A percentile compares a stretch with the other conserved stretches of the same genome.
Evolutionary conservation across 1,140 invertebrate genomes (phyloP).

Genomic region (Leptonema lineaticorne): DNA sequence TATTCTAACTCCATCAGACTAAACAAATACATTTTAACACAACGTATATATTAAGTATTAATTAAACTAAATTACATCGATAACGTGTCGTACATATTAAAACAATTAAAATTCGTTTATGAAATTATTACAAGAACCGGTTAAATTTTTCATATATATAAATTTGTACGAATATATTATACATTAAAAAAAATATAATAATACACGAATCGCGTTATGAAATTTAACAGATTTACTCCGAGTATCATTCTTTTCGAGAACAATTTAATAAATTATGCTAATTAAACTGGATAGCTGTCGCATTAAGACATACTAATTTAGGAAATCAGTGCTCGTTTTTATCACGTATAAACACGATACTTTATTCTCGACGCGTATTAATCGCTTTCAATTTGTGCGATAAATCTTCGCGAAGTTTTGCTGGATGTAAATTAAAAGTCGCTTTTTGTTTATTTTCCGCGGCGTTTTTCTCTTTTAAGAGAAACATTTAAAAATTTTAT

Average conservation of each 20-base stretch:
- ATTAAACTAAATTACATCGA: neutral
- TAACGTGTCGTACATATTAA: too few species aligned
- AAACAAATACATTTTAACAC: neutral
- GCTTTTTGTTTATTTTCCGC: too few species aligned
- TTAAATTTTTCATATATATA: neutral
- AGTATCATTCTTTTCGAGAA: neutral
- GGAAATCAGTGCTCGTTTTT: slow-evolving; percentile 5
- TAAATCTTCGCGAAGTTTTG: too few species aligned
- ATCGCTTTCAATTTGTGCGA: slow-evolving; percentile 4
- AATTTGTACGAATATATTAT: too few species aligned
- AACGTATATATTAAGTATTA: neutral
- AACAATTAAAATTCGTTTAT: neutral
- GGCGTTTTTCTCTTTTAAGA: too few species aligned
- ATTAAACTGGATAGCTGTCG: slow-evolving; percentile 9
- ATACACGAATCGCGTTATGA: neutral
- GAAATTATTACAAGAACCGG: neutral
- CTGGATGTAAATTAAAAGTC: too few species aligned
- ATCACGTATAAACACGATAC: neutral
- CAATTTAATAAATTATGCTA: slow-evolving; percentile 15
- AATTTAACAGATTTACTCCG: neutral
- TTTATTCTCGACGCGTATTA: neutral
- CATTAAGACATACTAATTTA: slow-evolving; percentile 8
- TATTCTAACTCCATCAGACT: neutral
- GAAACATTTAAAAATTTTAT: too few species aligned
- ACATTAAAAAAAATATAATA: too few species aligned